These are phyloP conservation scores for Emmelina monodactyla DNA, from an alignment of 2,888 invertebrate species.

Conservation along the genomic window DNA sequence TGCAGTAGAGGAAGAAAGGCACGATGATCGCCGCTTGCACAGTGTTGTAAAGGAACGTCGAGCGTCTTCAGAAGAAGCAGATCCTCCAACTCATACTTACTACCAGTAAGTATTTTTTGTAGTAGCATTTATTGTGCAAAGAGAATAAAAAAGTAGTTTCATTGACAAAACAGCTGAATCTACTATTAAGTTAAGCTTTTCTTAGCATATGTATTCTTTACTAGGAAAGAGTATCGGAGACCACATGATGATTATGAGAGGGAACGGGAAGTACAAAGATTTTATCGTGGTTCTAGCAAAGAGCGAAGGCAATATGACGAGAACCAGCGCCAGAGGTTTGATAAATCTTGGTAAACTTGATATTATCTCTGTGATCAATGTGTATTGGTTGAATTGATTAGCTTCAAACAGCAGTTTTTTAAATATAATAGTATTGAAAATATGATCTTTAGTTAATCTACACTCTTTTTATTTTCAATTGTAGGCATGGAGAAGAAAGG, in stretches of 20 bases:
- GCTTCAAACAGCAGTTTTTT: too few species aligned
- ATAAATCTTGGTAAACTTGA: too few species aligned
- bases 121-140: background rate
- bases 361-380: too few species aligned
- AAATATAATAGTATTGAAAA: too few species aligned
- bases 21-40: slow-evolving; percentile 36
- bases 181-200: too few species aligned
- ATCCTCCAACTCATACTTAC: slow-evolving; percentile 43
- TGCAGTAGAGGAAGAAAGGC: slow-evolving; percentile 12
- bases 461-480: too few species aligned
- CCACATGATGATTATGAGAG: slow-evolving; percentile 40
- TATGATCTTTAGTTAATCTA: too few species aligned
- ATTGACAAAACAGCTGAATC: too few species aligned
- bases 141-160: too few species aligned
- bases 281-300: slow-evolving; percentile 53
- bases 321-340: too few species aligned
- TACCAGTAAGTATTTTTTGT: slow-evolving; percentile 40
- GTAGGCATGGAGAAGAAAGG: background rate
- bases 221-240: slow-evolving; percentile 42
- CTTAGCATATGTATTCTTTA: slow-evolving; percentile 4
- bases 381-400: too few species aligned
- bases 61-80: slow-evolving; percentile 35
- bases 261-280: slow-evolving; percentile 46
- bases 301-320: slow-evolving; percentile 27
- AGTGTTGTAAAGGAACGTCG: slow-evolving; percentile 53